Evolutionary conservation across 2,797 vertebrate species (phyloP).

Genomic region (Tinamus major): DNA sequence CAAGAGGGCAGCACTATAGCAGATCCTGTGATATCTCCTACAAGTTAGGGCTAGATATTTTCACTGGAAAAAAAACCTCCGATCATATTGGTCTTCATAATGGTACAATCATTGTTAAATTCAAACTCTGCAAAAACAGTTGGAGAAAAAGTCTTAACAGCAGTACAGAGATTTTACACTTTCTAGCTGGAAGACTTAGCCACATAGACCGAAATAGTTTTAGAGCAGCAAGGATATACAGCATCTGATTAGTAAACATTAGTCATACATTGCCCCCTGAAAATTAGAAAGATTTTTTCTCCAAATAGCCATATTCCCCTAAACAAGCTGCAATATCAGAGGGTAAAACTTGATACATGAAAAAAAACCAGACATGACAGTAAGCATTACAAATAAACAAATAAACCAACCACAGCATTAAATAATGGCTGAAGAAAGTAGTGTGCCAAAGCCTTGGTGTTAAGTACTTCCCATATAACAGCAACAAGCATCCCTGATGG

Average conservation of each 20-base stretch:
- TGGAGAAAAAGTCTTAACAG: background rate
- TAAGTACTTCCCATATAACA: background rate
- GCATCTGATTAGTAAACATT: background rate
- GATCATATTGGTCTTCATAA: background rate
- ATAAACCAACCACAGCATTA: background rate
- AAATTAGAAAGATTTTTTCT: background rate
- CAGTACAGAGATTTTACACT: background rate
- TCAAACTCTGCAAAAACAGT: background rate
- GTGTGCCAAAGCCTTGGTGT: background rate
- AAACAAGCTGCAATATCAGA: background rate
- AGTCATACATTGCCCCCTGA: rapidly evolving
- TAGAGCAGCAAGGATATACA: background rate
- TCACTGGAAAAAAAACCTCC: background rate
- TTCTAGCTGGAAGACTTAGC: background rate
- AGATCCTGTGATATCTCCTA: background rate
- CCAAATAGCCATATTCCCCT: background rate
- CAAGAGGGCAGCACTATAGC: background rate
- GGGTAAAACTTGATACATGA: background rate
- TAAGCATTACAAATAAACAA: background rate
- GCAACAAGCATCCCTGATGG: background rate
- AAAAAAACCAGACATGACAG: background rate
- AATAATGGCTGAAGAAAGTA: background rate
- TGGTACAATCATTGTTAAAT: background rate
- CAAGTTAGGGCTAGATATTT: background rate
- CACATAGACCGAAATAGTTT: background rate